These are phyloP conservation scores for Drosophila basisetae DNA, from an alignment of 2,888 invertebrate genomes.

Conservation along the genomic window DNA sequence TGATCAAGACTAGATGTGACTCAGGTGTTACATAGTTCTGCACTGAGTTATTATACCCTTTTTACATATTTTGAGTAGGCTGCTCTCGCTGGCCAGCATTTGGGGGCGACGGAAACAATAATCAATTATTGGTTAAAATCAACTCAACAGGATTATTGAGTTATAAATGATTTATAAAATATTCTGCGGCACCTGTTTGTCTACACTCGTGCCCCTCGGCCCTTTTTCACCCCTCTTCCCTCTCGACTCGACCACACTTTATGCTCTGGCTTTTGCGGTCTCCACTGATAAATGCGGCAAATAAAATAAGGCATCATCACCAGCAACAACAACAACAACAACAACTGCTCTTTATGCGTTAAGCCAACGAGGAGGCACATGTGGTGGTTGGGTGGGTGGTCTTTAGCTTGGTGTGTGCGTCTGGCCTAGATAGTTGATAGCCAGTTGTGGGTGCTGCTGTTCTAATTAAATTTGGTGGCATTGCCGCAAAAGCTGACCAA, in stretches of 20 bases:
- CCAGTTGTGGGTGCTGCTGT: slow-evolving; percentile 14
- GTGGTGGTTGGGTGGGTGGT: background rate
- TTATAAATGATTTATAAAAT: slow-evolving; percentile 79
- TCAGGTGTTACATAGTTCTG: background rate
- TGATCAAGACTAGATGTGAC: background rate
- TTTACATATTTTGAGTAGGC: background rate
- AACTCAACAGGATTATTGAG: slow-evolving; percentile 78
- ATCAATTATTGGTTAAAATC: slow-evolving; percentile 79
- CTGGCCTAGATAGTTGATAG: slow-evolving; percentile 26
- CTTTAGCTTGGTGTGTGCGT: background rate
- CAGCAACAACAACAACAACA: slow-evolving; percentile 14
- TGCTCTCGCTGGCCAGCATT: background rate
- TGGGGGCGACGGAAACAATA: slow-evolving; percentile 64
- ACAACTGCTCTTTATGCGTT: slow-evolving; percentile 9
- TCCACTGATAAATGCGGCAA: slow-evolving; percentile 69
- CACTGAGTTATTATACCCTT: background rate
- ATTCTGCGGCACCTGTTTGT: slow-evolving; percentile 68
- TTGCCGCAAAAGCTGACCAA: slow-evolving; percentile 68
- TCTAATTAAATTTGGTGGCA: slow-evolving; percentile 73
- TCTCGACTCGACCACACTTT: background rate
- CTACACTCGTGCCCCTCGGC: background rate
- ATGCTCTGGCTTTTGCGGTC: slow-evolving; percentile 65
- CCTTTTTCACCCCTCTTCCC: background rate
- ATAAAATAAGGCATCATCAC: slow-evolving; percentile 64
- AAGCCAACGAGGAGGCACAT: slow-evolving; percentile 17